phyloP scores from a whole-genome alignment of 2,797 vertebrate species.

The Sarcophilus harrisii region DNA sequence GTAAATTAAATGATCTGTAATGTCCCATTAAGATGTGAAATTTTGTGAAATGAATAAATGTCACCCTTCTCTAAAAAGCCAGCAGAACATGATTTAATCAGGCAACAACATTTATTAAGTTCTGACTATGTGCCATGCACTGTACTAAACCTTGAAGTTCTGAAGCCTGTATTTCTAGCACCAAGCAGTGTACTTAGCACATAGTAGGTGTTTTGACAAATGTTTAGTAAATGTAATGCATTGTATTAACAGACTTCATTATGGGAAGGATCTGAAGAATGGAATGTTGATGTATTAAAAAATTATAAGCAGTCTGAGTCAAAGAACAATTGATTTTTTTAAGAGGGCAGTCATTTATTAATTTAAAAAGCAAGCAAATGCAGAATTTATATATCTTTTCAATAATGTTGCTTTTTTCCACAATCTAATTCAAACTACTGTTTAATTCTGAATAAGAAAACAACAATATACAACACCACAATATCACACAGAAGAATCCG shows the following conservation, averaged over 20 bases:
- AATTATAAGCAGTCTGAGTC: not conserved
- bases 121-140: not conserved
- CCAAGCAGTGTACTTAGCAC: not conserved
- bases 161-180: not conserved
- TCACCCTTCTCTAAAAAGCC: not conserved
- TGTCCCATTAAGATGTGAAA: not conserved
- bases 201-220: not conserved
- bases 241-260: not conserved
- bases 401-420: not conserved
- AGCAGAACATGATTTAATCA: not conserved
- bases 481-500: constrained; percentile 9
- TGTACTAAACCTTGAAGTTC: not conserved
- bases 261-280: not conserved
- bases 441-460: constrained; percentile 21
- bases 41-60: not conserved
- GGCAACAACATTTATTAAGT: not conserved
- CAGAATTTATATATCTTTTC: constrained; percentile 24
- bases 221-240: not conserved
- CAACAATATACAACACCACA: constrained; percentile 27
- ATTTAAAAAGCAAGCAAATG: constrained; percentile 31
- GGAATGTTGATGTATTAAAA: not conserved
- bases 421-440: not conserved
- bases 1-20: not conserved
- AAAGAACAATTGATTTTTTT: constrained; percentile 7
- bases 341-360: not conserved